A percentile compares a stretch with the other conserved stretches of the same genome.
These are phyloP conservation scores for Varroa destructor DNA, from an alignment of 1,140 invertebrate species.

Conservation along the genomic window DNA sequence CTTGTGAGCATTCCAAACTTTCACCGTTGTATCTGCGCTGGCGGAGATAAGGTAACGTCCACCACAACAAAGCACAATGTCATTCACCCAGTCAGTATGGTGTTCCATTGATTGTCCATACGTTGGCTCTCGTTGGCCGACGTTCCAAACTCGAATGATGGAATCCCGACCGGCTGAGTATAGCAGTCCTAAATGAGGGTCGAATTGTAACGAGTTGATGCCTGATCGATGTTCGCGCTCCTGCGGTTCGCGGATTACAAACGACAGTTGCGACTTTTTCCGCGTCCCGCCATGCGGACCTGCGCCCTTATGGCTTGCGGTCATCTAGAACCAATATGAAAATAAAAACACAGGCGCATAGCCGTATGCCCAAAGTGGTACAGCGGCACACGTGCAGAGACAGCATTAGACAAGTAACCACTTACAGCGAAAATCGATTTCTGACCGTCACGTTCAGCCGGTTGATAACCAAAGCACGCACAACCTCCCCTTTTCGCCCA, in stretches of 20 bases:
- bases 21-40: conserved; percentile 96
- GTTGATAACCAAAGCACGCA: too few relatives aligned
- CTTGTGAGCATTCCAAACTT: conserved; percentile 99
- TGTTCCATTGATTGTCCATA: conserved; percentile 81
- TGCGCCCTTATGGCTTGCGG: conserved; percentile 10
- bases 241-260: conserved; percentile 91
- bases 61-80: conserved; percentile 91
- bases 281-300: conserved; percentile 23
- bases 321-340: not conserved
- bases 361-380: too few relatives aligned
- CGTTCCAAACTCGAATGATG: conserved; percentile 92
- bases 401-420: too few relatives aligned
- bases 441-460: too few relatives aligned
- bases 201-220: conserved; percentile 87
- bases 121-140: conserved; percentile 41
- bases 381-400: too few relatives aligned
- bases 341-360: not conserved
- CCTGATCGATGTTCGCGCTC: conserved; percentile 86
- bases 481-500: too few relatives aligned
- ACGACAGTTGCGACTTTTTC: conserved; percentile 62
- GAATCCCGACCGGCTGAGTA: conserved; percentile 97
- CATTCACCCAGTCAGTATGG: conserved; percentile 99
- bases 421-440: too few relatives aligned
- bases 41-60: conserved; percentile 95
- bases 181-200: conserved; percentile 66